Base-by-base conservation (phyloP, 2,797 vertebrate genomes). In the Eulemur coronatus region DNA sequence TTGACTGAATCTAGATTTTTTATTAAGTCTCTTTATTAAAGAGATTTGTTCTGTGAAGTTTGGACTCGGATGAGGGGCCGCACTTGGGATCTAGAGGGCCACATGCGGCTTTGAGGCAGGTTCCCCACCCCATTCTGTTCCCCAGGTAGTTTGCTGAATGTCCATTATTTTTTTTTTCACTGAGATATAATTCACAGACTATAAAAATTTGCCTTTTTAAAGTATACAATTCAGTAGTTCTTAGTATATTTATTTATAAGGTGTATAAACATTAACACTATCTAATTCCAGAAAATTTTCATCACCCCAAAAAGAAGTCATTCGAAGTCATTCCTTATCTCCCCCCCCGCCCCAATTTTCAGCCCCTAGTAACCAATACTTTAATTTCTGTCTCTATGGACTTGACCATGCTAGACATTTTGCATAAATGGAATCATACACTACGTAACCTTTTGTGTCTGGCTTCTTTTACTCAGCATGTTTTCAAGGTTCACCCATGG, bases 241-340 rank as follows among this genome's bases (percentile, higher is more conserved):
- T 95, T 57, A 80, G 22, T 43, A 59, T 50, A 72, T 59, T 81
- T 57, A 80, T n/a, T 69, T 57, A 70, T 2, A 80, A 50, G 33
- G 13, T 33, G 9, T 79, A 46, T 22, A 87, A 89, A 84, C 7
- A 89, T 46, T 38, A 82, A 20, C 43, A 76, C 48, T 50, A 67
- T n/a, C 75, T 57, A 73, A 92, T 46, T 90, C 28, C 57, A 80
- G 33, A 89, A 82, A 65, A 46, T 63, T 48, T 84, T 78, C 63
- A 35, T 65, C 59, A 57, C 15, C 18, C 52, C 33, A 5, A 61
- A 88, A 89, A 86, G 46, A 91, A 93, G 15, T 35, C 73, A 90
- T 52, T 26, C 78, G 22, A 79, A 84, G 26, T 69, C 67, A 88
- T 10, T 90, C 72, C n/a, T 89, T 52, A 43, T 6, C 41, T n/a